Evolutionary conservation across 2,797 vertebrate genomes (phyloP).

Genomic region (Rousettus madagascariensis): DNA sequence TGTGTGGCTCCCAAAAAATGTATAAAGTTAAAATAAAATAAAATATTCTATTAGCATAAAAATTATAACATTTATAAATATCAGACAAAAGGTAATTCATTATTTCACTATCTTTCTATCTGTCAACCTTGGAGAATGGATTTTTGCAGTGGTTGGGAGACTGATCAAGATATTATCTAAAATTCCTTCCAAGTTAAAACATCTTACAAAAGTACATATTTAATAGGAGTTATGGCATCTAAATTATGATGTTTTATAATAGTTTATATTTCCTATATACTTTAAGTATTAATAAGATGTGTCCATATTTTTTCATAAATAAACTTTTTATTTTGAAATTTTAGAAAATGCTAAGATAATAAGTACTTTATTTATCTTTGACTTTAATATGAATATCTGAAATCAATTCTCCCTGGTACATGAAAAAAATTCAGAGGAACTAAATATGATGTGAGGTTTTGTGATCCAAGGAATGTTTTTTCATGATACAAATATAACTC

Average conservation of each 20-base stretch:
- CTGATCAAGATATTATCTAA: not conserved
- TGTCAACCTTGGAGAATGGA: not conserved
- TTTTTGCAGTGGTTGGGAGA: not conserved
- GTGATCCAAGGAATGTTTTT: not conserved
- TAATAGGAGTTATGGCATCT: not conserved
- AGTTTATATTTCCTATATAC: not conserved
- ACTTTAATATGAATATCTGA: not conserved
- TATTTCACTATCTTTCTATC: not conserved
- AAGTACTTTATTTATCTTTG: not conserved
- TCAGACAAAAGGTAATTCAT: not conserved
- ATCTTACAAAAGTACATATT: not conserved
- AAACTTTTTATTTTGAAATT: not conserved
- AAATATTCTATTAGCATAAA: not conserved
- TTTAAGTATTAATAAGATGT: not conserved
- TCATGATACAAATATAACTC: not conserved
- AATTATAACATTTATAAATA: not conserved
- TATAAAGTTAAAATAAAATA: not conserved
- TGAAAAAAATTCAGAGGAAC: not conserved
- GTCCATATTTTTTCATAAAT: not conserved
- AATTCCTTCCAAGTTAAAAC: not conserved
- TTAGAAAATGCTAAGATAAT: not conserved
- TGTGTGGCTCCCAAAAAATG: not conserved
- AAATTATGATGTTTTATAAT: not conserved
- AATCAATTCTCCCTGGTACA: not conserved
- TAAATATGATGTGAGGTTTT: not conserved